These are phyloP conservation scores for Panthera uncia DNA, from an alignment of 2,113 vertebrate species.

Conservation along the genomic window DNA sequence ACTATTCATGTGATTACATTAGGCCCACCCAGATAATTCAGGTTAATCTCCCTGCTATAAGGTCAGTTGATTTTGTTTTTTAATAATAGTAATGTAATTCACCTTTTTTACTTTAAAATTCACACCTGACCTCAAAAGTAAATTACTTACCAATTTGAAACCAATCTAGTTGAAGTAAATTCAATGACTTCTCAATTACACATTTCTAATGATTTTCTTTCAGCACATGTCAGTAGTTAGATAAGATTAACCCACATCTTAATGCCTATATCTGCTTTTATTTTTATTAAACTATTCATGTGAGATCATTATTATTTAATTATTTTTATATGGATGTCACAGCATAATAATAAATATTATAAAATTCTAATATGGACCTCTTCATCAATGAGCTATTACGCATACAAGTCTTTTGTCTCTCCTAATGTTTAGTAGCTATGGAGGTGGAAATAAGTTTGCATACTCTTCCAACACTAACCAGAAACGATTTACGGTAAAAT, in stretches of 20 bases:
- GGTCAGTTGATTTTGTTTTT: not conserved
- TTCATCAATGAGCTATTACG: not conserved
- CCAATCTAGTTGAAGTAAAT: not conserved
- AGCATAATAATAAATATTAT: not conserved
- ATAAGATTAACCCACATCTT: not conserved
- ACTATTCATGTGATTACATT: not conserved
- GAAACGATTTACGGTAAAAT: not conserved
- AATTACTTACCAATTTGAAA: slow-evolving; percentile 21
- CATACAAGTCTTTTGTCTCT: not conserved
- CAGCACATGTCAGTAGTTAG: not conserved
- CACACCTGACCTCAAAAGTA: not conserved
- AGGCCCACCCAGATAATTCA: not conserved
- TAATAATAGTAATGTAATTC: not conserved
- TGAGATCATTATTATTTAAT: not conserved
- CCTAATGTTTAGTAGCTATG: not conserved
- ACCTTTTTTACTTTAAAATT: not conserved
- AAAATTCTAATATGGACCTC: not conserved
- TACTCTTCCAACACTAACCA: not conserved
- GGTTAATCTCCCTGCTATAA: not conserved
- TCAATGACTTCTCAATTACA: not conserved
- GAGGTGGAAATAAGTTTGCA: not conserved
- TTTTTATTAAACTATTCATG: not conserved
- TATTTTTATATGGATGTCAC: not conserved
- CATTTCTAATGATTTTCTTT: not conserved
- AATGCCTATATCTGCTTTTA: not conserved